Evolutionary conservation across 2,888 invertebrate species (phyloP).

Genomic region (Leptopilina syphax): DNA sequence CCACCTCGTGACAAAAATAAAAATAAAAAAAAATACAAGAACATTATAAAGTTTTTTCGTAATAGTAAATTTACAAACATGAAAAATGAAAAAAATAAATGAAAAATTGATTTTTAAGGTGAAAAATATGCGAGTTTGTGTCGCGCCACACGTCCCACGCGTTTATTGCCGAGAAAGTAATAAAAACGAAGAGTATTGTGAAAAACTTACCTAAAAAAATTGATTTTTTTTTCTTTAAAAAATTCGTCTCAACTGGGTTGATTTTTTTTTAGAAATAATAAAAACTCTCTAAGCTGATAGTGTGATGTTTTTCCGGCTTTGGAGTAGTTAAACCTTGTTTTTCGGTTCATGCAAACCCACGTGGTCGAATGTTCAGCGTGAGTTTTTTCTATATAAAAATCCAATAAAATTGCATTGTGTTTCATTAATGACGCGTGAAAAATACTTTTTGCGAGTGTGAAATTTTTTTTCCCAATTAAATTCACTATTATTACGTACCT

Average conservation of each 20-base stretch:
- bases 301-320: neutral
- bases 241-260: neutral
- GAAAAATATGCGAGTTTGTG: neutral
- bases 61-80: neutral
- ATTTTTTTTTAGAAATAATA: neutral
- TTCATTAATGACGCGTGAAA: neutral
- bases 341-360: constrained; percentile 19
- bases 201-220: constrained; percentile 16
- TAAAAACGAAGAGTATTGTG: neutral
- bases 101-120: neutral
- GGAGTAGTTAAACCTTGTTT: constrained; percentile 23
- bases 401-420: neutral
- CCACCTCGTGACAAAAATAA: neutral
- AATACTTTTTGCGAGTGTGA: constrained; percentile 1
- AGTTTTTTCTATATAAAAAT: neutral
- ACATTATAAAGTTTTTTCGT: neutral
- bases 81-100: neutral
- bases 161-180: neutral
- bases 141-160: neutral
- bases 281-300: neutral
- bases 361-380: constrained; percentile 32
- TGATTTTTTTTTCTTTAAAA: neutral
- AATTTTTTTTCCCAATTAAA: neutral
- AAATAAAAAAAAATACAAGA: neutral
- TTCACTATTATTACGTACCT: constrained; percentile 23